Percentiles rank a stretch among this genome's conserved stretches.
phyloP scores from a whole-genome alignment of 2,888 invertebrate species.

The Eledona agricola region DNA sequence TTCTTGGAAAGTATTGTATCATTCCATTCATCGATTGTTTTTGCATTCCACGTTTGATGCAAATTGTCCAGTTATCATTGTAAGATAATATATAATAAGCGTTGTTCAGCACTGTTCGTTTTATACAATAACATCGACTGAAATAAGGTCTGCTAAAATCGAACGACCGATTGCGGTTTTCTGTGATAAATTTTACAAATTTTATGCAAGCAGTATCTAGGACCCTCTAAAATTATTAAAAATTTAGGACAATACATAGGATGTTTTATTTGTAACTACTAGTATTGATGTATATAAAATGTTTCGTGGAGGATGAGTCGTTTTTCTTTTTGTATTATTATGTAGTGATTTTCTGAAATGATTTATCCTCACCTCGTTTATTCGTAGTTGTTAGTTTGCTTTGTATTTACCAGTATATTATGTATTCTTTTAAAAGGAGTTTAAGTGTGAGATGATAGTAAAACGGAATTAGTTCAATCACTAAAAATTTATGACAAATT shows the following conservation, averaged over 20 bases:
- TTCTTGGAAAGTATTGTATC: conserved; percentile 18
- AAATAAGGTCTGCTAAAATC: conserved; percentile 17
- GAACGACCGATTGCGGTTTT: conserved; percentile 38
- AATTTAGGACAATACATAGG: conserved; percentile 2
- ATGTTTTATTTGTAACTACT: conserved; percentile 15
- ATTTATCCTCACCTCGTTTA: too few relatives aligned
- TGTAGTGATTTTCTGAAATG: too few relatives aligned
- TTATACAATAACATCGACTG: conserved; percentile 18
- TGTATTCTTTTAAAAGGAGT: too few relatives aligned
- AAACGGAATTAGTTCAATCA: background rate
- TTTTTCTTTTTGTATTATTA: conserved; percentile 2
- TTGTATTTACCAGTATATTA: too few relatives aligned
- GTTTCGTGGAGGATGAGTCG: background rate
- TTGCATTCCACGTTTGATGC: conserved; percentile 4
- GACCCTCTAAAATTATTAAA: conserved; percentile 22
- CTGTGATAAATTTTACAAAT: conserved; percentile 40
- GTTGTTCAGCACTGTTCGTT: conserved; percentile 15
- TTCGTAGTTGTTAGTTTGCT: too few relatives aligned
- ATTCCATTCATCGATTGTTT: conserved; percentile 16
- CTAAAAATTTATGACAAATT: background rate
- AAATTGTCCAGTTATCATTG: conserved; percentile 3
- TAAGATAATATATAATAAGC: too few relatives aligned
- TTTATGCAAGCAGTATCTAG: conserved; percentile 1
- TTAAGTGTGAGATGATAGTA: too few relatives aligned
- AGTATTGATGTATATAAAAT: conserved; percentile 14